phyloP scores from a whole-genome alignment of 92 coral and sea anemone species.

The Zoanthus gigantus region DNA sequence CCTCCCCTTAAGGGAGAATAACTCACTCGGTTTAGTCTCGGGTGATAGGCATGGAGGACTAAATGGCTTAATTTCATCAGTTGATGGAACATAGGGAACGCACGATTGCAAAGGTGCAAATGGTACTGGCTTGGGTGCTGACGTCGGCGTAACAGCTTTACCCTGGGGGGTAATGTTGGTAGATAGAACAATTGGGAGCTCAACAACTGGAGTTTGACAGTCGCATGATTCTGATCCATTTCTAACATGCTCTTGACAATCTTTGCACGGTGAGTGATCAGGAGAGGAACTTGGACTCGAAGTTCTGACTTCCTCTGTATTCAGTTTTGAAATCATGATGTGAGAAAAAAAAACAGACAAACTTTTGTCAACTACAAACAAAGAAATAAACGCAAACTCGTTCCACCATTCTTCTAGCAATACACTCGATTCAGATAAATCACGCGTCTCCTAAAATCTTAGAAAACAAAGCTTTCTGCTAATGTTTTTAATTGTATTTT shows the following conservation, averaged over 20 bases:
- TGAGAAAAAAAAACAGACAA: no score
- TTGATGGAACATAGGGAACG: constrained; percentile 30
- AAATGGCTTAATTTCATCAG: constrained; percentile 51
- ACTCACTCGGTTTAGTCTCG: constrained; percentile 13
- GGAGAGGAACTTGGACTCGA: constrained; percentile 50
- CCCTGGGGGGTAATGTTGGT: constrained; percentile 8
- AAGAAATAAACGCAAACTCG: no score
- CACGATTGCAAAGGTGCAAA: constrained; percentile 34
- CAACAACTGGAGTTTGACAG: constrained; percentile 9
- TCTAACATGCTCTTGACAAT: constrained; percentile 29
- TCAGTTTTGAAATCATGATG: background rate
- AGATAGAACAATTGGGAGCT: constrained; percentile 25
- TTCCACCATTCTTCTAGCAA: no score
- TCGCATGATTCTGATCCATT: constrained; percentile 6
- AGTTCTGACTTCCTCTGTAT: constrained; percentile 59
- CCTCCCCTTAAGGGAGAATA: constrained; percentile 53
- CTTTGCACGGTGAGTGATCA: constrained; percentile 43
- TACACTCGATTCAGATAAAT: no score
- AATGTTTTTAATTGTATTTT: no score
- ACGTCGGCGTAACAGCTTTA: constrained; percentile 2
- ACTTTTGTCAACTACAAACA: no score
- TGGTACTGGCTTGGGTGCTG: constrained; percentile 43
- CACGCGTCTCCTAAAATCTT: no score
- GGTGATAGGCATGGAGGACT: constrained; percentile 62
- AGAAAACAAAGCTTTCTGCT: no score